Evolutionary conservation across 2,113 vertebrate genomes (phyloP), one percentile per base, ranked within the genome.

Genomic region (Dicaeum eximium): DNA sequence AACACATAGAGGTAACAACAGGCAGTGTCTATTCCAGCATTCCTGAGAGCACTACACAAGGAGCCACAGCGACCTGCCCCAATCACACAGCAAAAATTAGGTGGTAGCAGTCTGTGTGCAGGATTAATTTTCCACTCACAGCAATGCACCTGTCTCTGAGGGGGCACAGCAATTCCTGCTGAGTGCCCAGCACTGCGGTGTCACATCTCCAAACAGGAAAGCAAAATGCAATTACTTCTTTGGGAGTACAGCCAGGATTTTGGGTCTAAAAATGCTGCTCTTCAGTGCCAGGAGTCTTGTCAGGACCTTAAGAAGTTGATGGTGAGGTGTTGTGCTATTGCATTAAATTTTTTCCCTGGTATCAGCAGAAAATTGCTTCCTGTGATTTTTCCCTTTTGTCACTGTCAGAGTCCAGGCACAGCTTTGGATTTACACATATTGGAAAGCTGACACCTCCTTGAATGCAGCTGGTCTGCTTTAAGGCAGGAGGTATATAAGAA

Each of bases 211-310:
- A 92, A 85, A 60, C 35, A 83, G 64, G 71, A 80, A 73, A 22
- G 79, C 75, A 90, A 92, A 96, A 91, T 88, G 75, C 82, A 94
- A 67, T 96, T 90, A 91, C 44, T 93, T 71, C 35, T 64, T 53
- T 70, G 42, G 81, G 71, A 92, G 44, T 47, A 62, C 27, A 83
- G 79, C 71, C 94, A 94, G 85, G 62, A 77, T 92, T 84, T 58
- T 0, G 3, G 67, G 60, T 82, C 72, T 94, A 31, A 86, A 90
- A 83, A 22, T 2, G 1, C 51, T 66, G 22, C 17, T 86, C 10
- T 60, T 73, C 51, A 60, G 35, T 48, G 81, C 71, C 88, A 90
- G 56, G 48, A 78, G n/a, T 31, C 73, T 80, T 62, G 54, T 80
- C 79, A 67, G 48, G 74, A 88, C 79, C 56, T 77, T 85, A 48